A percentile compares a stretch with the other conserved stretches of the same genome.
phyloP scores from a whole-genome alignment of 2,797 vertebrate genomes.

The Eulemur mongoz region DNA sequence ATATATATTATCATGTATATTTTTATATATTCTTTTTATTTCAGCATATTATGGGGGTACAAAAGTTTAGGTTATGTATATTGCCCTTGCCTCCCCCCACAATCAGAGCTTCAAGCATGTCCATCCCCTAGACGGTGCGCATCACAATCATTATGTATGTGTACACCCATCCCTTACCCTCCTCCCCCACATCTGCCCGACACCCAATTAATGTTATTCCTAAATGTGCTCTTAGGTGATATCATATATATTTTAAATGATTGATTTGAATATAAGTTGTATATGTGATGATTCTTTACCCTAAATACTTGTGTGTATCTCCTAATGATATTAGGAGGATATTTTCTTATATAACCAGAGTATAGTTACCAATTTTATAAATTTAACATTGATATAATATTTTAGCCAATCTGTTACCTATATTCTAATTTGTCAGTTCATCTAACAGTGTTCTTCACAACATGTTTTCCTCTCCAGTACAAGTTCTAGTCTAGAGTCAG shows the following conservation, averaged over 20 bases:
- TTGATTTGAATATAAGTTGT: not conserved
- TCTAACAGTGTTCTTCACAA: not conserved
- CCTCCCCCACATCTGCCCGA: no score
- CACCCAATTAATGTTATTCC: no score
- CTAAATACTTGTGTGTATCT: not conserved
- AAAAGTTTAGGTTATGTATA: no score
- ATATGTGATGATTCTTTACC: not conserved
- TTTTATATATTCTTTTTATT: no score
- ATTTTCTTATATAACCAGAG: not conserved
- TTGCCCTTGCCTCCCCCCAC: no score
- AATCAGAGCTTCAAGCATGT: no score
- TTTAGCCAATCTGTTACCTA: not conserved
- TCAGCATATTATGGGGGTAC: no score
- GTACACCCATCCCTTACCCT: no score
- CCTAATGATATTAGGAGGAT: not conserved
- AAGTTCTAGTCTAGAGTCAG: not conserved
- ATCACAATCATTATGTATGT: no score
- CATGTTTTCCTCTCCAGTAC: not conserved
- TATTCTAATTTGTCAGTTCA: not conserved
- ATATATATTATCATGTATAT: not conserved
- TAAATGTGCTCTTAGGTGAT: no score
- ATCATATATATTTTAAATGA: not conserved
- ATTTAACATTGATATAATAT: not conserved
- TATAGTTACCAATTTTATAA: not conserved
- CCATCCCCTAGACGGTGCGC: no score